phyloP scores from a whole-genome alignment of 2,797 vertebrate species.

The Urophycis tenuis region DNA sequence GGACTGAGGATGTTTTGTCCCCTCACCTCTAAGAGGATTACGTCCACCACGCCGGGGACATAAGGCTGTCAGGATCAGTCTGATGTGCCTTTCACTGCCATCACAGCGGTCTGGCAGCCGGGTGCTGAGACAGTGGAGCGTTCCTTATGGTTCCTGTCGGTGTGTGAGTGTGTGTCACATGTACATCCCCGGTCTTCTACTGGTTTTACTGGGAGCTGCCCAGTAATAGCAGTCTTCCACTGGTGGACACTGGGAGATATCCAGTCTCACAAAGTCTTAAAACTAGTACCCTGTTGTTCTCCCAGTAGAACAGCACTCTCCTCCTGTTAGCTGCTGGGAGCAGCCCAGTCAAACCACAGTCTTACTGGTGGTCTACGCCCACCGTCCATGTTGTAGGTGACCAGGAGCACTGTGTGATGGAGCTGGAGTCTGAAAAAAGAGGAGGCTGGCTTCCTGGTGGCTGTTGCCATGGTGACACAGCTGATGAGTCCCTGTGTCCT shows the following conservation, averaged over 20 bases:
- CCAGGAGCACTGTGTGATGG: not conserved
- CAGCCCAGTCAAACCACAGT: not conserved
- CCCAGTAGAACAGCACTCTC: not conserved
- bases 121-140: too few relatives aligned
- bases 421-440: too few relatives aligned
- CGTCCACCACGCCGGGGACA: constrained; percentile 35
- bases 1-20: constrained; percentile 39
- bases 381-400: too few relatives aligned
- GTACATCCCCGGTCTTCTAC: too few relatives aligned
- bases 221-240: not conserved
- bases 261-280: not conserved
- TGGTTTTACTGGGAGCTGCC: not conserved
- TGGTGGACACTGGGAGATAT: not conserved
- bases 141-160: too few relatives aligned
- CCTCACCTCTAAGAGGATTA: constrained; percentile 58
- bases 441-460: not conserved
- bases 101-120: too few relatives aligned
- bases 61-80: constrained; percentile 57
- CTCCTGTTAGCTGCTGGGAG: not conserved
- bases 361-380: too few relatives aligned
- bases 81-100: constrained; percentile 46
- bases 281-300: not conserved
- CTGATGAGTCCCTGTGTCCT: not conserved
- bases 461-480: not conserved
- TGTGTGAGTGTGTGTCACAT: too few relatives aligned